Base-by-base conservation (phyloP, 2,888 invertebrate genomes). In the Tetranychus truncatus region DNA sequence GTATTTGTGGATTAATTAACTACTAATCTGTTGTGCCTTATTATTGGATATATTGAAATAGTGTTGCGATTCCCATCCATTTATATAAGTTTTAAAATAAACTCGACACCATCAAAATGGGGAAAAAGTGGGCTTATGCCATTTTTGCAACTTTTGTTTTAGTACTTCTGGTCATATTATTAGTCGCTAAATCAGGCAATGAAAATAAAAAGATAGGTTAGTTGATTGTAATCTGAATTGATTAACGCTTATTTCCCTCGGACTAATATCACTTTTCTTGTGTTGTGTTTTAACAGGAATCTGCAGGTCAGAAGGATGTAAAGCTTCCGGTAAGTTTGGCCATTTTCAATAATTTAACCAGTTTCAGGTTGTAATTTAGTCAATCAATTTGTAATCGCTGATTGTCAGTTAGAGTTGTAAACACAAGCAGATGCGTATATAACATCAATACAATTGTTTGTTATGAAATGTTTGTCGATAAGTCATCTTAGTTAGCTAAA, bases 231-330 rank as follows among this genome's bases (percentile, higher is more conserved):
- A 55, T 46, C 46, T 4, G 24, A 24, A 46, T 46, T 46, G 9
- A 46, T 55, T 15, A 55, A 55, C 15, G 9, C 1, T 55, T 3
- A 9, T 15, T 55, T 55, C 15, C 15, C 18, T 6, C 11, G 6
- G 11, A 20, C 21, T 20, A 69, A 20, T 69, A 11, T 69, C 1
- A 6, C 69, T n/a, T 67, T 21, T 67, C 20, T 21, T 69, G 9
- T 55, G 9, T 7, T 55, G 9, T 15, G 15, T 55, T 21, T 69
- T 4, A 24, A 69, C 69, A 69, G 69, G 69, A 20, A 24, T 69
- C 21, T 69, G 69, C 34, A 20, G 69, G 21, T 69, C 69, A 69
- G 69, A 69, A 69, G 69, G 69, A 69, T 69, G 69, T 69, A 69
- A 69, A 69, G 69, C 34, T 20, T 24, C 69, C 69, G 69, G 69